Conservation (phyloP, 2,888 invertebrate genomes). For the Peribatodes rhomboidaria region DNA sequence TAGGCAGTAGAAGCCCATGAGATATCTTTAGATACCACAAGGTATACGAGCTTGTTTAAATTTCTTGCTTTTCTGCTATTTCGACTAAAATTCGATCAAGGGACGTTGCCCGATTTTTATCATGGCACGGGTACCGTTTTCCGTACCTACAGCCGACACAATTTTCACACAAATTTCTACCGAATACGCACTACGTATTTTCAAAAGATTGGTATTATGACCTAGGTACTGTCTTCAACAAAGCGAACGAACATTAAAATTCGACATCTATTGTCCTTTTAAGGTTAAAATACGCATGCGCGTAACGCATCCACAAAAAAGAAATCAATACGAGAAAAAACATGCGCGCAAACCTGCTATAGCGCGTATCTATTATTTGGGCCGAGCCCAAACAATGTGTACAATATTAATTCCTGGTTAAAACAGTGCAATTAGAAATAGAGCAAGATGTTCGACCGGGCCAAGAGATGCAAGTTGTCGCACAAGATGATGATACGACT, state of each 20-base stretch:
- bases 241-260: background rate
- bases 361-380: constrained; percentile 47
- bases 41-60: no score
- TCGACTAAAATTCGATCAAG: no score
- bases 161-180: no score
- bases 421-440: constrained; percentile 22
- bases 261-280: constrained; percentile 16
- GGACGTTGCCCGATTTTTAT: no score
- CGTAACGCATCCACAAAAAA: constrained; percentile 58
- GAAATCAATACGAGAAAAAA: constrained; percentile 71
- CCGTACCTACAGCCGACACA: no score
- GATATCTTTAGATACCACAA: no score
- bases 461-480: constrained; percentile 75
- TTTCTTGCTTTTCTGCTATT: no score
- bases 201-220: no score
- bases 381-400: constrained; percentile 70
- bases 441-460: constrained; percentile 73
- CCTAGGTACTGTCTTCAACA: no score
- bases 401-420: constrained; percentile 47
- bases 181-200: no score
- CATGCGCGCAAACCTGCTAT: constrained; percentile 69
- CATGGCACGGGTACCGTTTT: no score
- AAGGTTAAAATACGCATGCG: constrained; percentile 58
- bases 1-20: no score
- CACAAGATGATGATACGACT: constrained; percentile 80